A percentile compares a stretch with the other conserved stretches of the same genome.
Evolutionary conservation across 1,140 invertebrate species (phyloP).

Genomic region (Harpegnathos saltator): DNA sequence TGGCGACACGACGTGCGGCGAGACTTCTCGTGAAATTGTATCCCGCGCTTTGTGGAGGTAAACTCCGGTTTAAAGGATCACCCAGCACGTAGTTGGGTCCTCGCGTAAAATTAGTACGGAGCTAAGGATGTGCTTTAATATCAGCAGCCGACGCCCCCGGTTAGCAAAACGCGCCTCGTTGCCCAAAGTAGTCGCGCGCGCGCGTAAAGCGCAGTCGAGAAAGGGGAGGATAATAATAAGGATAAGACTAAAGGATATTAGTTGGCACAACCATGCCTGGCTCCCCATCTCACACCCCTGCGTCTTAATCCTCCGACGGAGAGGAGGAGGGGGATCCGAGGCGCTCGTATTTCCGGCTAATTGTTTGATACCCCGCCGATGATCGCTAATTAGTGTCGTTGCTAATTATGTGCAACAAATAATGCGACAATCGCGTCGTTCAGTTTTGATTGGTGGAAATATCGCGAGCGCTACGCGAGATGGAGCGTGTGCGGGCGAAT

Average conservation of each 20-base stretch:
- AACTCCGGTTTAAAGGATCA: constrained; percentile 72
- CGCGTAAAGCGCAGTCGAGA: constrained; percentile 58
- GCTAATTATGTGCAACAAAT: constrained; percentile 35
- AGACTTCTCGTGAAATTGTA: constrained; percentile 34
- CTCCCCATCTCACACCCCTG: constrained; percentile 40
- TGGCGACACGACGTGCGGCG: neutral
- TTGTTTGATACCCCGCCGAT: constrained; percentile 79
- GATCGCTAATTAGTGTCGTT: constrained; percentile 37
- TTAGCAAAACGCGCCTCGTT: constrained; percentile 60
- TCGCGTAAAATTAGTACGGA: constrained; percentile 76
- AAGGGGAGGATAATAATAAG: constrained; percentile 79
- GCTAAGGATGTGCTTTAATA: constrained; percentile 78
- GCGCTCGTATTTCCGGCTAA: constrained; percentile 71
- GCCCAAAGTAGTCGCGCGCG: constrained; percentile 56
- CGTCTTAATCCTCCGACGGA: constrained; percentile 38
- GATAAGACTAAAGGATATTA: constrained; percentile 83
- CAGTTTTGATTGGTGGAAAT: neutral
- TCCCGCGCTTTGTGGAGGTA: constrained; percentile 34
- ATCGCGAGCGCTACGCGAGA: neutral
- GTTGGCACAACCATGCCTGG: constrained; percentile 73
- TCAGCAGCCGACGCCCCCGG: constrained; percentile 63
- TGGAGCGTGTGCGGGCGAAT: too few species aligned
- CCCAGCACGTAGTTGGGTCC: constrained; percentile 61
- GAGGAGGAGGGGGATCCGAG: constrained; percentile 32
- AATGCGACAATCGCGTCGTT: constrained; percentile 5